Conservation (phyloP, 1,140 invertebrate species). For the Watersipora subatra region DNA sequence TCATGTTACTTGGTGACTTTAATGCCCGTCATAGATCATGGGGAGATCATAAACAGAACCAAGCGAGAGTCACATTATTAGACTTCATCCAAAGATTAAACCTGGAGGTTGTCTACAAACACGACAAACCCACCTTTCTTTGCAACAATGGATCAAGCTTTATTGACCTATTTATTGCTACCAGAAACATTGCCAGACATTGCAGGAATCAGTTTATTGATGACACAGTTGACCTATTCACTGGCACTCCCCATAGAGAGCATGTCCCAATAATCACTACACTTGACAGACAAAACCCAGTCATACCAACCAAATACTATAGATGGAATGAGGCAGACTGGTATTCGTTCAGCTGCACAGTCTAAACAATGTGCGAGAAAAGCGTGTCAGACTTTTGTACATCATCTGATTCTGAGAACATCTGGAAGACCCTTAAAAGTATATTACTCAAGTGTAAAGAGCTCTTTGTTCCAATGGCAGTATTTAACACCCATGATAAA, state of each 20-base stretch:
- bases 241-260: background rate
- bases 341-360: background rate
- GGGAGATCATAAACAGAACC: background rate
- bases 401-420: background rate
- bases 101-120: background rate
- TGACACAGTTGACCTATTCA: background rate
- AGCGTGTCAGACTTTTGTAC: background rate
- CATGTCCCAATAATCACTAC: background rate
- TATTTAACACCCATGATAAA: background rate
- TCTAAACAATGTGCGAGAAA: background rate
- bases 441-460: background rate
- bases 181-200: background rate
- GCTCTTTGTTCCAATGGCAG: background rate
- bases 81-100: background rate
- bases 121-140: background rate
- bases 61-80: background rate
- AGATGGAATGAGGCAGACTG: background rate
- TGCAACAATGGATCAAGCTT: background rate
- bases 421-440: background rate
- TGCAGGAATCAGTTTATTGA: background rate
- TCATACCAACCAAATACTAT: background rate
- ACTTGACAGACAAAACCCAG: background rate
- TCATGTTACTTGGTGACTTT: background rate
- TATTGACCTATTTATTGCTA: background rate
- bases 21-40: background rate